Percentiles rank a stretch among this genome's conserved stretches.
Conservation (phyloP, 2,888 invertebrate genomes). For the Agrochola lychnidis region DNA sequence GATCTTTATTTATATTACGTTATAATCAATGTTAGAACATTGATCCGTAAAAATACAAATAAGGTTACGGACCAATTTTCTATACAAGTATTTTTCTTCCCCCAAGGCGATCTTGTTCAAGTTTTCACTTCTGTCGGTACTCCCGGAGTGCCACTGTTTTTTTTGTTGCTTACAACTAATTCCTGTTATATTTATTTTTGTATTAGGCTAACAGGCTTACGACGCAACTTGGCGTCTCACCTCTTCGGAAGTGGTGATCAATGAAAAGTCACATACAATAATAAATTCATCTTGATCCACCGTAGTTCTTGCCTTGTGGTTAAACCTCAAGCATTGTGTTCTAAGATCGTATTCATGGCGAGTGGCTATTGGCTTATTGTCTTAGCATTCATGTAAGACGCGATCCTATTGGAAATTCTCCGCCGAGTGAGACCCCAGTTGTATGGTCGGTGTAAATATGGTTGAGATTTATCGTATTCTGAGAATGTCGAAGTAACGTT, state of each 20-base stretch:
- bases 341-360: conserved; percentile 42
- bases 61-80: no score
- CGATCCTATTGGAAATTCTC: conserved; percentile 36
- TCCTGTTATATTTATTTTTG: no score
- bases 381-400: conserved; percentile 53
- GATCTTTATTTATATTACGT: no score
- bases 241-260: neutral
- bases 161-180: neutral
- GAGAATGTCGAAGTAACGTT: neutral
- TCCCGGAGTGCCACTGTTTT: neutral
- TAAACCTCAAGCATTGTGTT: conserved; percentile 25
- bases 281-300: conserved; percentile 3
- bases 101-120: no score
- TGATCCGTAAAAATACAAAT: no score
- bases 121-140: no score
- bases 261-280: neutral
- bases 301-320: neutral
- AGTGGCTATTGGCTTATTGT: conserved; percentile 54
- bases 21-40: no score
- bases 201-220: no score
- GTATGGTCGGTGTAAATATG: conserved; percentile 22
- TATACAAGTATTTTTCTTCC: no score
- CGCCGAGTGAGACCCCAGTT: neutral
- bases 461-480: conserved; percentile 11
- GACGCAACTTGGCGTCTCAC: neutral